phyloP scores from a whole-genome alignment of 2,797 vertebrate genomes.

The Sebastes hopkinsi region DNA sequence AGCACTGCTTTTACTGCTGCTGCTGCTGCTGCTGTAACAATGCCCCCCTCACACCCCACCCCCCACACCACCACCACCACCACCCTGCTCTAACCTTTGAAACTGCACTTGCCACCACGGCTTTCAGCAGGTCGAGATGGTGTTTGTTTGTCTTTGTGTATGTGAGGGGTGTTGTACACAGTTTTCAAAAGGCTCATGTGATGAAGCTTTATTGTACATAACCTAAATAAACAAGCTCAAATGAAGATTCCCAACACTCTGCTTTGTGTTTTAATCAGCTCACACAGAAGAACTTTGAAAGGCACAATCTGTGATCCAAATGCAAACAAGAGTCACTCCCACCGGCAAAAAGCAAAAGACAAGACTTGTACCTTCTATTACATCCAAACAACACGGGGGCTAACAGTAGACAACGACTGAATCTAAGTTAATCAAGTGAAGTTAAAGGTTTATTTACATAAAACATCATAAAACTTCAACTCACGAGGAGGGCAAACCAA shows the following conservation, averaged over 20 bases:
- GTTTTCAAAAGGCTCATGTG: conserved; percentile 70
- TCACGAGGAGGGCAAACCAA: neutral
- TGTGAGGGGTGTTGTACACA: conserved; percentile 61
- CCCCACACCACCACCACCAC: neutral
- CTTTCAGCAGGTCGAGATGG: conserved; percentile 61
- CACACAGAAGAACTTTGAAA: neutral
- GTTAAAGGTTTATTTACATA: neutral
- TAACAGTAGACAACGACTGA: neutral
- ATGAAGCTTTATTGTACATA: conserved; percentile 82
- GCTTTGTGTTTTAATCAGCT: conserved; percentile 27
- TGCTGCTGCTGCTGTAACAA: conserved; percentile 36
- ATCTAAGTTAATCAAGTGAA: neutral
- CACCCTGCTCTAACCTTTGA: conserved; percentile 5
- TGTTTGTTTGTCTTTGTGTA: conserved; percentile 38
- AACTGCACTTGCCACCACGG: conserved; percentile 49
- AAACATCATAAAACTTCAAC: neutral
- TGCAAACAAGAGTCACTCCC: neutral
- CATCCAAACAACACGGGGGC: neutral
- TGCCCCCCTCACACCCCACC: neutral
- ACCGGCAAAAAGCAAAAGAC: neutral
- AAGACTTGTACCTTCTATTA: neutral
- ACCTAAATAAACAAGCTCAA: conserved; percentile 76
- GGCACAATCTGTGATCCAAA: neutral
- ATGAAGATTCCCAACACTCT: conserved; percentile 29
- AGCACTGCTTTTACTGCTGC: conserved; percentile 42